Evolutionary conservation across 2,888 invertebrate species (phyloP).

Genomic region (Acrocyrtus sp.): DNA sequence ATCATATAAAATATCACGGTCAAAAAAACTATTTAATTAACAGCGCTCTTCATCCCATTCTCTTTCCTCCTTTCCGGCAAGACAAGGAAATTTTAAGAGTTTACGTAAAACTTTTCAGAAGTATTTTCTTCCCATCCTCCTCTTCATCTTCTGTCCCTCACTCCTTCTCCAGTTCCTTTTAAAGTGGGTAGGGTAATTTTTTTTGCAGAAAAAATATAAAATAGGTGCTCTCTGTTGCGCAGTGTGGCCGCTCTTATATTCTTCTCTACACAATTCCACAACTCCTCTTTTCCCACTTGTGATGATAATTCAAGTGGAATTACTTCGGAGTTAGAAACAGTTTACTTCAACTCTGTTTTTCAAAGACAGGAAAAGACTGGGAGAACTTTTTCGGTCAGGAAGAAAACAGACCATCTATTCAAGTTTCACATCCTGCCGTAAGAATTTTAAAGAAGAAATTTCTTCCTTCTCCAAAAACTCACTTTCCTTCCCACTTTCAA

Average conservation of each 20-base stretch:
- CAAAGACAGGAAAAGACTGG: not conserved
- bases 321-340: conserved; percentile 6
- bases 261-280: too few species aligned
- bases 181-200: too few species aligned
- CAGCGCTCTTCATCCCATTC: conserved; percentile 33
- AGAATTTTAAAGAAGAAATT: conserved; percentile 11
- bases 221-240: too few species aligned
- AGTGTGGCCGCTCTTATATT: too few species aligned
- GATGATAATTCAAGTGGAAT: conserved; percentile 50
- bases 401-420: conserved; percentile 27
- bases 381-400: not conserved
- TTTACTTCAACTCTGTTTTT: conserved; percentile 3
- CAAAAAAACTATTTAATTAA: conserved; percentile 53
- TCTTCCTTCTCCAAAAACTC: not conserved
- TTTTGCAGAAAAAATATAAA: too few species aligned
- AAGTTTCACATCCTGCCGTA: conserved; percentile 45
- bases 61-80: too few species aligned
- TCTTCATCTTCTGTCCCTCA: conserved; percentile 12
- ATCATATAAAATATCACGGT: conserved; percentile 38
- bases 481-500: not conserved
- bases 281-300: conserved; percentile 23
- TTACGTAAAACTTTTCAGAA: conserved; percentile 40
- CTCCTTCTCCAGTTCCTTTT: not conserved
- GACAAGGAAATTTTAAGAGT: conserved; percentile 49
- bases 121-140: too few species aligned